phyloP scores from a whole-genome alignment of 1,140 invertebrate genomes.

The Halictus rubicundus region DNA sequence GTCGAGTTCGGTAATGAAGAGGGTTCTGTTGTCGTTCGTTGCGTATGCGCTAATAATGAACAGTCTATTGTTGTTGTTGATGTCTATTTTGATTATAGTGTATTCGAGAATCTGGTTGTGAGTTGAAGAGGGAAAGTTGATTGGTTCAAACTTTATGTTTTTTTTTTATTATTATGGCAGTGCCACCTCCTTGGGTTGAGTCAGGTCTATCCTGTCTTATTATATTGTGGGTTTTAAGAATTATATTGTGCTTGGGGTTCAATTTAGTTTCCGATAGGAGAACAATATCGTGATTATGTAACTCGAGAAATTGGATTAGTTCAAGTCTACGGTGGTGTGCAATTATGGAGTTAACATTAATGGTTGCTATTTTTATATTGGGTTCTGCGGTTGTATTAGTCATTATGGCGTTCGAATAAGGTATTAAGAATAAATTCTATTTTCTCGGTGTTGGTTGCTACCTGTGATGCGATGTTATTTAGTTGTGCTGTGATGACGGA shows the following conservation, averaged over 20 bases:
- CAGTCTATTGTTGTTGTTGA: neutral
- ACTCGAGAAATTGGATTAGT: too few relatives aligned
- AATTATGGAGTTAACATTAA: too few relatives aligned
- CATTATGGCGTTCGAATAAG: too few relatives aligned
- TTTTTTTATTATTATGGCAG: neutral
- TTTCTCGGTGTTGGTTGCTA: too few relatives aligned
- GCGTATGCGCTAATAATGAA: neutral
- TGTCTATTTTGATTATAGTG: neutral
- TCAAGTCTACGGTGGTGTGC: too few relatives aligned
- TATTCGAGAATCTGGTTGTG: neutral
- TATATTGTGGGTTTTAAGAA: neutral
- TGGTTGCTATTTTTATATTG: too few relatives aligned
- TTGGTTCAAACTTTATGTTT: neutral
- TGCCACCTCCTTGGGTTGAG: neutral
- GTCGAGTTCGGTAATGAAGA: neutral
- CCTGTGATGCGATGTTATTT: too few relatives aligned
- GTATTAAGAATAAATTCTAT: too few relatives aligned
- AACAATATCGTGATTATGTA: neutral
- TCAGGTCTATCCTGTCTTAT: neutral
- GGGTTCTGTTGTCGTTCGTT: neutral
- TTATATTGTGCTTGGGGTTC: neutral
- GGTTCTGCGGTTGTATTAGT: too few relatives aligned
- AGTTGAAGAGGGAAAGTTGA: neutral
- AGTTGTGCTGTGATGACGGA: too few relatives aligned
- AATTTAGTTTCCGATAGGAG: constrained; percentile 1